These are phyloP conservation scores for Dysmachus trigonus DNA, from an alignment of 2,888 invertebrate species.

Conservation along the genomic window DNA sequence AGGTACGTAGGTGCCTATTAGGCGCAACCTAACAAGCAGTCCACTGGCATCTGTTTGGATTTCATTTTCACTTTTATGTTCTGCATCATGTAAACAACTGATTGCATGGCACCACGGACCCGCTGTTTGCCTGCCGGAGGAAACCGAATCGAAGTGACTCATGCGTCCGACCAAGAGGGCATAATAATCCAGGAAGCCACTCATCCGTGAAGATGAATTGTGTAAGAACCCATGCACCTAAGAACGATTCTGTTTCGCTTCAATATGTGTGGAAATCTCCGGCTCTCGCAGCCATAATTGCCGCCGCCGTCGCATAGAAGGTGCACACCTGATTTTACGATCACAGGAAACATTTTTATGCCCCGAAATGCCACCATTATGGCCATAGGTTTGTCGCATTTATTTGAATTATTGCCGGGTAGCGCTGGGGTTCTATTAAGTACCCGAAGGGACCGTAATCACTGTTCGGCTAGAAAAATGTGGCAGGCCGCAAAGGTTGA, in stretches of 20 bases:
- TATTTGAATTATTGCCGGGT: conserved; percentile 36
- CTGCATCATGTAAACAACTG: conserved; percentile 14
- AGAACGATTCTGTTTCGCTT: background rate
- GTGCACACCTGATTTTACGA: conserved; percentile 40
- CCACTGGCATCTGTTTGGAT: conserved; percentile 7
- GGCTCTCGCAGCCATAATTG: background rate
- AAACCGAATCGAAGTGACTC: conserved; percentile 6
- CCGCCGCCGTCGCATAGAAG: background rate
- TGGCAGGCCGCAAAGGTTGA: conserved; percentile 43
- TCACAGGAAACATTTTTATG: conserved; percentile 3
- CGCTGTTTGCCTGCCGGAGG: background rate
- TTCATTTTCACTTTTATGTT: conserved; percentile 34
- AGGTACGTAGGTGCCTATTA: background rate
- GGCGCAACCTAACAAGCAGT: background rate
- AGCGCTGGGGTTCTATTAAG: background rate
- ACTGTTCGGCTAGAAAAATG: conserved; percentile 37
- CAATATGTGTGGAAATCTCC: background rate
- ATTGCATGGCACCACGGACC: background rate
- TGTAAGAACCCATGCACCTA: conserved; percentile 20
- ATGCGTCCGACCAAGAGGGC: background rate
- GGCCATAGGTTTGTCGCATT: conserved; percentile 32
- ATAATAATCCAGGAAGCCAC: conserved; percentile 22
- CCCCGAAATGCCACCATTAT: conserved; percentile 6
- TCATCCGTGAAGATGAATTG: conserved; percentile 34
- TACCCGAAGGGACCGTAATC: background rate